Conservation (phyloP, 2,888 invertebrate genomes). For the Ophioninae sp. region DNA sequence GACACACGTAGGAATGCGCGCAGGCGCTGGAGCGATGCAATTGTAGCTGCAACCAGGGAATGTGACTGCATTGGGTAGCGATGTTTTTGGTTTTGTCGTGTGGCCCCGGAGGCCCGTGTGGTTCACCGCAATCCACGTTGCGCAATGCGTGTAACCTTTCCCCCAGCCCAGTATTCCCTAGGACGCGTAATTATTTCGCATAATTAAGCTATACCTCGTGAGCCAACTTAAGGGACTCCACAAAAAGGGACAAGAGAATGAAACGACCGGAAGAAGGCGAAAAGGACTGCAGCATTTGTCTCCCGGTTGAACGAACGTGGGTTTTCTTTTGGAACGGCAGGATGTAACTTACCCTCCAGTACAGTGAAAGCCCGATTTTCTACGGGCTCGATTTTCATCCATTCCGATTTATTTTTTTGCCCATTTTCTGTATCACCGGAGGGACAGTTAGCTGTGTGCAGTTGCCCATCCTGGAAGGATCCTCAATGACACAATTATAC, state of each 20-base stretch:
- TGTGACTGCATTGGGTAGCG: conserved; percentile 62
- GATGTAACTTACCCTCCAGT: neutral
- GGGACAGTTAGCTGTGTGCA: too few relatives aligned
- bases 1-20: conserved; percentile 11
- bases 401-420: too few relatives aligned
- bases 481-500: too few relatives aligned
- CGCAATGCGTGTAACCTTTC: conserved; percentile 67
- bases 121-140: conserved; percentile 72
- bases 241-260: conserved; percentile 10
- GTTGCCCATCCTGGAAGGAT: too few relatives aligned
- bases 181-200: conserved; percentile 74
- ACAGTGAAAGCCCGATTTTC: too few relatives aligned
- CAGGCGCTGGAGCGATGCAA: conserved; percentile 54
- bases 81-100: conserved; percentile 62
- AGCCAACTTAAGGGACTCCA: neutral
- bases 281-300: conserved; percentile 3
- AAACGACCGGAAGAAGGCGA: conserved; percentile 11
- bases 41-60: conserved; percentile 63
- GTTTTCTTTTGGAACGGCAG: neutral
- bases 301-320: conserved; percentile 1
- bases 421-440: too few relatives aligned
- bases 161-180: conserved; percentile 65
- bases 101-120: conserved; percentile 62
- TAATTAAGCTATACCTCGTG: conserved; percentile 70
- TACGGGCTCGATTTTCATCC: too few relatives aligned